Evolutionary conservation across 2,888 invertebrate species (phyloP).

Genomic region (Cryptus armator): DNA sequence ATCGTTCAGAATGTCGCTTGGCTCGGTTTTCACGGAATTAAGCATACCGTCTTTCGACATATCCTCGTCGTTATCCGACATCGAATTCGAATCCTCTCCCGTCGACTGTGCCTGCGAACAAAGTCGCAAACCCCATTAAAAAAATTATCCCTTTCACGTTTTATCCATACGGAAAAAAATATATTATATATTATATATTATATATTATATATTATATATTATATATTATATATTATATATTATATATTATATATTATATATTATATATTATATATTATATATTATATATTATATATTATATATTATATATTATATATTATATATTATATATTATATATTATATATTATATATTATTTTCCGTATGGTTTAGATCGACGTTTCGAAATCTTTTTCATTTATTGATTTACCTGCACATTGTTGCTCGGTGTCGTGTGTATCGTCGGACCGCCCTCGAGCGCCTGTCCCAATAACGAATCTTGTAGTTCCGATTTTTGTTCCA

Average conservation of each 20-base stretch:
- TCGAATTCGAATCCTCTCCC: conserved; percentile 93
- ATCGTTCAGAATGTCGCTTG: conserved; percentile 89
- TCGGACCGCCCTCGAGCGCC: conserved; percentile 91
- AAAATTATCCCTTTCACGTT: neutral
- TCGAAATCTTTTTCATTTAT: neutral
- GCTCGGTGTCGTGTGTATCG: conserved; percentile 86
- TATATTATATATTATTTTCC: neutral
- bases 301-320: neutral
- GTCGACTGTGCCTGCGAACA: conserved; percentile 88
- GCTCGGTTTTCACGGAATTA: conserved; percentile 92
- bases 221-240: neutral
- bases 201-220: neutral
- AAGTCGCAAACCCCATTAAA: neutral
- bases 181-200: neutral
- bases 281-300: neutral
- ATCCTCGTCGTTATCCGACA: conserved; percentile 84
- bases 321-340: neutral
- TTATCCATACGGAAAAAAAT: neutral
- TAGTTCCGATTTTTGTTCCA: conserved; percentile 87
- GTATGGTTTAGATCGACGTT: neutral
- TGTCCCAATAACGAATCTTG: conserved; percentile 91
- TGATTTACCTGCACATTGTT: conserved; percentile 84
- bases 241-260: neutral
- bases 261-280: neutral
- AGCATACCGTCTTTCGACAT: conserved; percentile 89